These are phyloP conservation scores for Trachythela sp. DNA, from an alignment of 64 coral and sea anemone species.

Conservation along the genomic window DNA sequence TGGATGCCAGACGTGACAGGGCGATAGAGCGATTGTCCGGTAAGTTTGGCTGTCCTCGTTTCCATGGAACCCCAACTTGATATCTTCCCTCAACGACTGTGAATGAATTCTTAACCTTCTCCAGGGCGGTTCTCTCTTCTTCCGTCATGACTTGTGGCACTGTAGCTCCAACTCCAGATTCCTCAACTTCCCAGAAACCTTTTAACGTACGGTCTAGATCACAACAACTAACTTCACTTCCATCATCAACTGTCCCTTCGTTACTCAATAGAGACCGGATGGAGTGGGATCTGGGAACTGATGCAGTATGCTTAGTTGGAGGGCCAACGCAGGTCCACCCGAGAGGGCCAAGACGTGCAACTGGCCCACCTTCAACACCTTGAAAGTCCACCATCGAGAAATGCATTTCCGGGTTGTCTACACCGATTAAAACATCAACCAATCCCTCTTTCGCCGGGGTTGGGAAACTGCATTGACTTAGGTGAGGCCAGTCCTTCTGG, in stretches of 20 bases:
- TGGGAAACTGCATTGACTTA: not conserved
- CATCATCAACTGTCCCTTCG: too few species aligned
- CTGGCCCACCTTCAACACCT: not conserved
- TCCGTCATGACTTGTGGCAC: too few species aligned
- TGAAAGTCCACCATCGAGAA: conserved; percentile 17
- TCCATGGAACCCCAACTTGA: conserved; percentile 2
- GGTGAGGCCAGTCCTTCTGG: not conserved
- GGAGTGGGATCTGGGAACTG: not conserved
- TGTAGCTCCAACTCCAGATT: not conserved
- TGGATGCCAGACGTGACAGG: not conserved
- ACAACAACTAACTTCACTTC: not conserved
- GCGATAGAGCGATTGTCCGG: conserved; percentile 13
- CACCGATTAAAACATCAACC: conserved; percentile 20
- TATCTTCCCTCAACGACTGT: conserved; percentile 28
- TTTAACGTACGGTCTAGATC: not conserved
- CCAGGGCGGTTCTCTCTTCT: too few species aligned
- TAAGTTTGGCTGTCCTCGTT: conserved; percentile 6
- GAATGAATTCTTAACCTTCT: too few species aligned
- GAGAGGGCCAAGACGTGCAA: not conserved
- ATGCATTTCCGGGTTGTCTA: not conserved
- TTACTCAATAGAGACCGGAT: not conserved
- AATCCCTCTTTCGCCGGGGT: not conserved
- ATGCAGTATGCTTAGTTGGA: not conserved
- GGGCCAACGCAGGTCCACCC: conserved; percentile 7
- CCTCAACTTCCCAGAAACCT: not conserved